phyloP scores from a whole-genome alignment of 2,888 invertebrate genomes.

The Scelioninae gen. 1 region DNA sequence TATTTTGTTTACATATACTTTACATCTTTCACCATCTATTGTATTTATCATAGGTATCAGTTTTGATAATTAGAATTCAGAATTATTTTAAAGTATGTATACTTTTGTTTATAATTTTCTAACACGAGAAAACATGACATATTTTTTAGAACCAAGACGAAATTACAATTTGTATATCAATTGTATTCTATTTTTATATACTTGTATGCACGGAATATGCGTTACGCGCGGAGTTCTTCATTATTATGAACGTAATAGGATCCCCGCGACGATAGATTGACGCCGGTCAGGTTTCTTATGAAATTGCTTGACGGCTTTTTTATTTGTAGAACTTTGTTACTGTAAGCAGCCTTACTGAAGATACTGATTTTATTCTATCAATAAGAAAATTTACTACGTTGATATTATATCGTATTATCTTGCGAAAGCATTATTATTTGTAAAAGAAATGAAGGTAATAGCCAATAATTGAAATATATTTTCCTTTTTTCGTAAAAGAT shows the following conservation, averaged over 20 bases:
- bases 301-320: slow-evolving; percentile 16
- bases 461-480: slow-evolving; percentile 51
- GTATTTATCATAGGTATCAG: slow-evolving; percentile 44
- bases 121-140: slow-evolving; percentile 54
- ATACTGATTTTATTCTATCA: slow-evolving; percentile 35
- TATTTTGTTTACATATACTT: slow-evolving; percentile 45
- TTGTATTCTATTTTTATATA: slow-evolving; percentile 66
- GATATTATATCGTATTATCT: slow-evolving; percentile 43
- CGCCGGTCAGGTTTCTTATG: slow-evolving; percentile 19
- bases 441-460: slow-evolving; percentile 33
- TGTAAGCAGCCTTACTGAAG: slow-evolving; percentile 42
- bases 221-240: slow-evolving; percentile 16
- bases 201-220: slow-evolving; percentile 37
- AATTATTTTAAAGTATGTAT: slow-evolving; percentile 18
- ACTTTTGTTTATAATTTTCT: slow-evolving; percentile 18
- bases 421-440: slow-evolving; percentile 27
- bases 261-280: background rate
- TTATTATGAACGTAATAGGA: slow-evolving; percentile 19
- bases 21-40: slow-evolving; percentile 16
- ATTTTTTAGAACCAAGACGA: slow-evolving; percentile 42
- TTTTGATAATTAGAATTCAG: slow-evolving; percentile 18
- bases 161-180: slow-evolving; percentile 59
- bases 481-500: slow-evolving; percentile 36
- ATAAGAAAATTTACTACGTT: slow-evolving; percentile 40
- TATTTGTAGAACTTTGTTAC: slow-evolving; percentile 39